Conservation (phyloP, 2,888 invertebrate genomes). For the Thymelicus sylvestris region DNA sequence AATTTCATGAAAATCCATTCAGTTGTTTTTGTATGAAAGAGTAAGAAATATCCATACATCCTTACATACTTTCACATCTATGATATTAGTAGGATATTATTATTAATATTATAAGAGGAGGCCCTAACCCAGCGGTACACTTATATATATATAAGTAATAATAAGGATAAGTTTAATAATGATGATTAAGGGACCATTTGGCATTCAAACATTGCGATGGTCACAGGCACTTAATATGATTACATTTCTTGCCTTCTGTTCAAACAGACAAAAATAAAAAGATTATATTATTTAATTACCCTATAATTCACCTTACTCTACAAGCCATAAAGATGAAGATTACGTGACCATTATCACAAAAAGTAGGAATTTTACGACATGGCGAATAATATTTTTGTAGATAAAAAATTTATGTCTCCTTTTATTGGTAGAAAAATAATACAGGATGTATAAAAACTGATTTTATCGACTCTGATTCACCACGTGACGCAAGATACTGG, state of each 20-base stretch:
- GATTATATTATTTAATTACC: slow-evolving; percentile 1
- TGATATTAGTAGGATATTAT: too few relatives aligned
- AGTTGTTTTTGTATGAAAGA: too few relatives aligned
- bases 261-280: background rate
- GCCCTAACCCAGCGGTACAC: background rate
- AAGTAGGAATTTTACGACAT: slow-evolving; percentile 27
- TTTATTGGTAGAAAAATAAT: background rate
- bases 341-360: slow-evolving; percentile 10
- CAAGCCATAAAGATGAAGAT: slow-evolving; percentile 6
- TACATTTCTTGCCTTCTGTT: background rate
- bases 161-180: slow-evolving; percentile 9
- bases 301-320: slow-evolving; percentile 1
- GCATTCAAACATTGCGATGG: background rate
- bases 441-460: background rate
- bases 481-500: background rate
- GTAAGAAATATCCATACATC: too few relatives aligned
- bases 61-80: too few relatives aligned
- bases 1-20: too few relatives aligned
- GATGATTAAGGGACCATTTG: background rate
- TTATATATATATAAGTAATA: too few relatives aligned
- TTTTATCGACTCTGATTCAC: background rate
- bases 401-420: background rate
- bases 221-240: background rate
- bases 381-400: background rate
- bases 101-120: too few relatives aligned